A percentile compares a stretch with the other conserved stretches of the same genome.
Conservation (phyloP, 2,113 vertebrate species). For the Clinocottus analis region DNA sequence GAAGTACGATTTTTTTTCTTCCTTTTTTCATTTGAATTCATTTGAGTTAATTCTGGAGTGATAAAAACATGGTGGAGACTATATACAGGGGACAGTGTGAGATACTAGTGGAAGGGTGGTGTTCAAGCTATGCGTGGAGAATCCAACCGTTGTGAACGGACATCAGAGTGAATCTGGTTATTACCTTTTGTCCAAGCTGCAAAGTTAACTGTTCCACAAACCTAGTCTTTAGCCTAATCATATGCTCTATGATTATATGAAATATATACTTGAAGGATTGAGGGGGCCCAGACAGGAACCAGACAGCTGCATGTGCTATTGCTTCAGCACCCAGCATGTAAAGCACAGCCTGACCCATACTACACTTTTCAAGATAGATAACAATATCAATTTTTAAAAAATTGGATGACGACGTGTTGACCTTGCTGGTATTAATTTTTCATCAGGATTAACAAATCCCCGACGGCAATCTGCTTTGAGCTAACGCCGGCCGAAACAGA, state of each 20-base stretch:
- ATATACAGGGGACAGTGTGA: slow-evolving; percentile 71
- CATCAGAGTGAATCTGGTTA: slow-evolving; percentile 39
- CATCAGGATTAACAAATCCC: background rate
- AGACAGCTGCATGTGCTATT: background rate
- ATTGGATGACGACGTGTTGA: background rate
- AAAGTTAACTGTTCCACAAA: slow-evolving; percentile 8
- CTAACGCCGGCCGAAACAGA: background rate
- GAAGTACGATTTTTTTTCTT: slow-evolving; percentile 34
- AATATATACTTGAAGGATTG: background rate
- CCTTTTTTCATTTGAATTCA: slow-evolving; percentile 47
- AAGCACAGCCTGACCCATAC: background rate
- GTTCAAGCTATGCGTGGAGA: slow-evolving; percentile 31
- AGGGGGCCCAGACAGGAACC: background rate
- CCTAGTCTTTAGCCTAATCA: background rate
- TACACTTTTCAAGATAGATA: background rate
- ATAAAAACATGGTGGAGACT: slow-evolving; percentile 73
- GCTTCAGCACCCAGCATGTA: background rate
- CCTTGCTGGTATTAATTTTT: background rate
- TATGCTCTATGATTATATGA: background rate
- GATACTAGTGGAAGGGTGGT: slow-evolving; percentile 50
- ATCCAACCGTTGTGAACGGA: slow-evolving; percentile 34
- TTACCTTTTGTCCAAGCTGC: slow-evolving; percentile 60
- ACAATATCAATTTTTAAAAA: background rate
- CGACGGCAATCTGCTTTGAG: background rate
- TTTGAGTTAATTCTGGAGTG: slow-evolving; percentile 59